Conservation (phyloP, 2,113 vertebrate genomes). For the Mungos mungo region DNA sequence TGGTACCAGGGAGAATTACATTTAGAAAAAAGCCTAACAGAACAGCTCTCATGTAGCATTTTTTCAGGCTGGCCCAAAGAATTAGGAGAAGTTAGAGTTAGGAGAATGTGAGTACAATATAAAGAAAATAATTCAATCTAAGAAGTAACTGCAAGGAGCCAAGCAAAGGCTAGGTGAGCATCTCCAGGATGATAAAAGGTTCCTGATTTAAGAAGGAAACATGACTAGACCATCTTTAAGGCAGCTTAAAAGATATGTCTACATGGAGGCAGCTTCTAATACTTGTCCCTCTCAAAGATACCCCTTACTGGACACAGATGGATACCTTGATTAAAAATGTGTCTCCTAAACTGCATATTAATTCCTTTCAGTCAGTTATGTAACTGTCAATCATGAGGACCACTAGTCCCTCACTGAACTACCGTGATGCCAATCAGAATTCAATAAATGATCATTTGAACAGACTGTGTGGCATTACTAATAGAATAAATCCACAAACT, state of each 20-base stretch:
- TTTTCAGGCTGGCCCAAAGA: background rate
- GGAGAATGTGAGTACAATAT: background rate
- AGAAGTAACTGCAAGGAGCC: background rate
- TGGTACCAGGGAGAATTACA: background rate
- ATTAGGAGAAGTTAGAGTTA: background rate
- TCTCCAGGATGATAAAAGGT: background rate
- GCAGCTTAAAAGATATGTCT: background rate
- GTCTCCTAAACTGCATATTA: background rate
- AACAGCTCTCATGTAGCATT: background rate
- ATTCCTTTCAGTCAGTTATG: conserved; percentile 9
- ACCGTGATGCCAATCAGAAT: background rate
- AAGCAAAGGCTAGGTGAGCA: background rate
- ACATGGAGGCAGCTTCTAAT: background rate
- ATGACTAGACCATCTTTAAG: background rate
- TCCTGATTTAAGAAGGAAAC: background rate
- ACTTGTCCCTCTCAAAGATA: background rate
- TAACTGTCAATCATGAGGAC: background rate
- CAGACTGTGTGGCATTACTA: background rate
- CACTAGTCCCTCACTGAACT: background rate
- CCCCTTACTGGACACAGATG: background rate
- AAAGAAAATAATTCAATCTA: background rate
- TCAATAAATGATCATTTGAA: background rate
- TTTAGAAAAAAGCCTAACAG: background rate
- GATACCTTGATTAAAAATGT: background rate
- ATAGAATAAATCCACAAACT: background rate